phyloP scores from a whole-genome alignment of 2,888 invertebrate genomes.

The Caenorhabditis sulstoni region DNA sequence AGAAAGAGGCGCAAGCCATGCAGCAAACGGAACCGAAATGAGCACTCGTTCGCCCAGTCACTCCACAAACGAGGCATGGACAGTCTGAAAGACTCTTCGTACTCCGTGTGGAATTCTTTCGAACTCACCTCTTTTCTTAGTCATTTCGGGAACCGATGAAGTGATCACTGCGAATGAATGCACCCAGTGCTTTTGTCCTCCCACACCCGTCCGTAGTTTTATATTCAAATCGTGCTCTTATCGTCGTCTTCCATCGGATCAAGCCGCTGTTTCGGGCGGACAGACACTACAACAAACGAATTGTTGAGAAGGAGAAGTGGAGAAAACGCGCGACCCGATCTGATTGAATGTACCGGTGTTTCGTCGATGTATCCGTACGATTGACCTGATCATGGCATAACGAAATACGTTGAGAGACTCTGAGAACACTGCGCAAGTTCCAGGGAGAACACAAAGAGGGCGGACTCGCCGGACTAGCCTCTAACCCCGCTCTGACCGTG shows the following conservation, averaged over 20 bases:
- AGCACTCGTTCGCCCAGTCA: background rate
- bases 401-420: too few species aligned
- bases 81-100: background rate
- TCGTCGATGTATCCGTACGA: too few species aligned
- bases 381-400: too few species aligned
- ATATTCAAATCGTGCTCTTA: slow-evolving; percentile 7
- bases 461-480: too few species aligned
- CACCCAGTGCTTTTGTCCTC: background rate
- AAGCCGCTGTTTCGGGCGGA: too few species aligned
- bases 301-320: too few species aligned
- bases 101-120: background rate
- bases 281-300: background rate
- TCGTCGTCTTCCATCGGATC: background rate
- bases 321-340: too few species aligned
- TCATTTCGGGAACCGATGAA: too few species aligned
- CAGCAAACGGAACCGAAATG: slow-evolving; percentile 26
- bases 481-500: too few species aligned
- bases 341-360: too few species aligned
- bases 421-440: too few species aligned
- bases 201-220: background rate
- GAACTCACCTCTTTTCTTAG: slow-evolving; percentile 3
- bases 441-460: too few species aligned
- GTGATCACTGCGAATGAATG: background rate
- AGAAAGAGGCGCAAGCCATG: slow-evolving; percentile 38
- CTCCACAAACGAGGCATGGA: slow-evolving; percentile 21